Evolutionary conservation across 2,888 invertebrate species (phyloP).

Genomic region (Microplitis deprimator): DNA sequence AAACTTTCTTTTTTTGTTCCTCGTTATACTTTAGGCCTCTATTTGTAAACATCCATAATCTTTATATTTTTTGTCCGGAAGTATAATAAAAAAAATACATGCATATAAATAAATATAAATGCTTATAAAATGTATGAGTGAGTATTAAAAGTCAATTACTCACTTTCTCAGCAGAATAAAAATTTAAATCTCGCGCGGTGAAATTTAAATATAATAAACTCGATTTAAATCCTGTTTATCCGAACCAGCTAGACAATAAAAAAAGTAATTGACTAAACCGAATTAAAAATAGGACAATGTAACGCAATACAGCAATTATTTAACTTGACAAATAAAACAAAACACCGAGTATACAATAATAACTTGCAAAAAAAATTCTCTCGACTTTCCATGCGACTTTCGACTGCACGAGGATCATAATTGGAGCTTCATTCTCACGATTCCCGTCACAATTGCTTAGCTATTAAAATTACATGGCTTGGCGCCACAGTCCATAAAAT

Average conservation of each 20-base stretch:
- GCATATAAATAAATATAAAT: background rate
- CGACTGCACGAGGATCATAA: slow-evolving; percentile 50
- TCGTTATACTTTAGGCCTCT: background rate
- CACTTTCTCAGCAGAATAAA: background rate
- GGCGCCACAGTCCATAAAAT: slow-evolving; percentile 20
- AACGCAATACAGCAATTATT: background rate
- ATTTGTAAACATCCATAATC: no score
- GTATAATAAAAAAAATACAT: background rate
- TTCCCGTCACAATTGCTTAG: slow-evolving; percentile 46
- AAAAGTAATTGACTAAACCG: background rate
- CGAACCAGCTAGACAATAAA: background rate
- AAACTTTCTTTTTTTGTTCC: background rate
- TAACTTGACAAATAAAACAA: background rate
- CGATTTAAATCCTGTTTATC: background rate
- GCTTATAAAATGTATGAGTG: background rate
- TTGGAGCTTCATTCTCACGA: slow-evolving; percentile 59
- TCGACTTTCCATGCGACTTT: slow-evolving; percentile 52
- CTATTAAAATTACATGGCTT: slow-evolving; percentile 3
- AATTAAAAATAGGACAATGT: slow-evolving; percentile 6
- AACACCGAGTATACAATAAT: background rate
- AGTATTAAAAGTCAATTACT: background rate
- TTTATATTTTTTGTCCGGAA: background rate
- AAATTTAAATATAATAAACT: background rate
- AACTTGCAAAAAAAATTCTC: slow-evolving; percentile 35
- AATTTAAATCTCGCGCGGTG: background rate